Evolutionary conservation across 2,797 vertebrate genomes (phyloP).

Genomic region (Hypotaenidia okinawae): DNA sequence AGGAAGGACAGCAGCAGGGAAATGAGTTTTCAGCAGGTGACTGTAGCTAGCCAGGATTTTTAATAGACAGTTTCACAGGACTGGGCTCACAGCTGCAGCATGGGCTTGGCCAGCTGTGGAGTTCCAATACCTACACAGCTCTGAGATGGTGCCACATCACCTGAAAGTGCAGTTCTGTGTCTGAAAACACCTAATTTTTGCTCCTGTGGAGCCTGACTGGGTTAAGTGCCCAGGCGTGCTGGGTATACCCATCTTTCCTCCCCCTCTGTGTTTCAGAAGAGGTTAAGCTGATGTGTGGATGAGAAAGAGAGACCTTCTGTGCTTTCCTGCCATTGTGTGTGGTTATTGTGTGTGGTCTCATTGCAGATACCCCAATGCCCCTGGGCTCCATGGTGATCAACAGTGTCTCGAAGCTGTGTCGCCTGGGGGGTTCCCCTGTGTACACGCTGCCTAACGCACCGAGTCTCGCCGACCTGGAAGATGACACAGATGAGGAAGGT

Average conservation of each 20-base stretch:
- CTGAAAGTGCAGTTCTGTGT: background rate
- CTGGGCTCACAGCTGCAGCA: background rate
- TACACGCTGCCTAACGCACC: conserved; percentile 90
- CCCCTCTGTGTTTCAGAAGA: background rate
- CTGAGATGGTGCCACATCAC: background rate
- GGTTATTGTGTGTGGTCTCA: background rate
- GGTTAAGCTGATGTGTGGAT: background rate
- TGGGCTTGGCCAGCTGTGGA: background rate
- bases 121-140: background rate
- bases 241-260: background rate
- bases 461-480: conserved; percentile 90
- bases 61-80: background rate
- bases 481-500: conserved; percentile 82
- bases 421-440: conserved; percentile 84
- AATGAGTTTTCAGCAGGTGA: background rate
- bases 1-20: background rate
- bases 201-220: background rate
- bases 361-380: conserved; percentile 87
- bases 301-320: background rate
- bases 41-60: background rate
- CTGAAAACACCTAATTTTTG: background rate
- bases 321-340: background rate
- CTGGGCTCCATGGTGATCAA: conserved; percentile 93
- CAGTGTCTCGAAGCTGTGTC: conserved; percentile 84
- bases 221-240: background rate